Percentiles rank a stretch among this genome's conserved stretches.
These are phyloP conservation scores for Glyphotaelius pellucidus DNA, from an alignment of 2,888 invertebrate genomes.

Conservation along the genomic window DNA sequence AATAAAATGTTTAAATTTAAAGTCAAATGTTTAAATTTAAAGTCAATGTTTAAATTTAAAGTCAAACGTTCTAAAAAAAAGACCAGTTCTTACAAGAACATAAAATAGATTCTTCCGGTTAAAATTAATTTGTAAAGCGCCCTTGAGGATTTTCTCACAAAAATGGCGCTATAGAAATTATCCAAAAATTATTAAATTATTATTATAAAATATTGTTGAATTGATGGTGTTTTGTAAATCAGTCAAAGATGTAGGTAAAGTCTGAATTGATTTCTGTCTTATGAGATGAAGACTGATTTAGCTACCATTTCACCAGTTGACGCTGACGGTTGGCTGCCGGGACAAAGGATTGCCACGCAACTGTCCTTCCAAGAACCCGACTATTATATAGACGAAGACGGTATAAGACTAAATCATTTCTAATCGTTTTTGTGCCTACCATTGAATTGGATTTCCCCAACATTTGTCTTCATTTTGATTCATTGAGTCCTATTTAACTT, in stretches of 20 bases:
- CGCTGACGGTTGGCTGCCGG: slow-evolving; percentile 77
- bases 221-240: background rate
- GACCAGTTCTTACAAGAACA: background rate
- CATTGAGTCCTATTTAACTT: background rate
- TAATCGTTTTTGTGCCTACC: slow-evolving; percentile 16
- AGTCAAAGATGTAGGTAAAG: background rate
- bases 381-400: slow-evolving; percentile 67
- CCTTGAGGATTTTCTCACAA: too few species aligned
- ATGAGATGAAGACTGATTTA: background rate
- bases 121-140: too few species aligned
- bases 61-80: background rate
- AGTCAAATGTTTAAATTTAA: too few species aligned
- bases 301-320: slow-evolving; percentile 69
- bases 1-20: too few species aligned
- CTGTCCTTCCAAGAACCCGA: slow-evolving; percentile 76
- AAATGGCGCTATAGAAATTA: too few species aligned
- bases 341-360: slow-evolving; percentile 76
- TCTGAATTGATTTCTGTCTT: background rate
- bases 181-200: too few species aligned
- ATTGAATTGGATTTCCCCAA: background rate
- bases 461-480: background rate
- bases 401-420: slow-evolving; percentile 40
- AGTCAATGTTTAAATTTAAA: background rate
- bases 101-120: background rate
- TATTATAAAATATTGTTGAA: too few species aligned